phyloP scores from a whole-genome alignment of 2,888 invertebrate species.

The Ectobius pallidus region DNA sequence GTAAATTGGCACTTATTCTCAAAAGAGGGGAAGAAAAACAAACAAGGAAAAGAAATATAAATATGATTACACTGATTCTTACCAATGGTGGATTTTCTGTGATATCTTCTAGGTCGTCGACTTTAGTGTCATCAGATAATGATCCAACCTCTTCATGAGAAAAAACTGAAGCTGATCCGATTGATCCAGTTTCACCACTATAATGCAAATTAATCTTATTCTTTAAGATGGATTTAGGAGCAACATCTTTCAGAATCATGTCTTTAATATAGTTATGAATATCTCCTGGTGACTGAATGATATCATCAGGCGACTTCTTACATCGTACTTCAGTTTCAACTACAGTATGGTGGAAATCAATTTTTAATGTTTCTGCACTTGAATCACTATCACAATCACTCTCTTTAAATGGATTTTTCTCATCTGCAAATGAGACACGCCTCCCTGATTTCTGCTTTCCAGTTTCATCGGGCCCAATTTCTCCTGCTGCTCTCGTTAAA shows the following conservation, averaged over 20 bases:
- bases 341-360: constrained; percentile 30
- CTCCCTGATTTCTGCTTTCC: background rate
- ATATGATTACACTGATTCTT: too few relatives aligned
- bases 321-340: background rate
- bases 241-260: background rate
- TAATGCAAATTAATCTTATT: background rate
- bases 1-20: too few relatives aligned
- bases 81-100: too few relatives aligned
- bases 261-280: constrained; percentile 19
- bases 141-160: too few relatives aligned
- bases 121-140: background rate
- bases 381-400: constrained; percentile 22
- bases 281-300: constrained; percentile 29
- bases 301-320: background rate
- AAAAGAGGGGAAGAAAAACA: too few relatives aligned
- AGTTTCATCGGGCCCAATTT: background rate
- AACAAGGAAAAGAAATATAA: too few relatives aligned
- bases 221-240: constrained; percentile 34
- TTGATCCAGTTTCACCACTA: background rate
- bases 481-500: too few relatives aligned
- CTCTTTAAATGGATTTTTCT: background rate
- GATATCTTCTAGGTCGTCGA: background rate
- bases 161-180: too few relatives aligned
- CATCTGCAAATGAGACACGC: constrained; percentile 31
- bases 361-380: constrained; percentile 18